Conservation (phyloP, 2,888 invertebrate genomes). For the Sturmia bella region DNA sequence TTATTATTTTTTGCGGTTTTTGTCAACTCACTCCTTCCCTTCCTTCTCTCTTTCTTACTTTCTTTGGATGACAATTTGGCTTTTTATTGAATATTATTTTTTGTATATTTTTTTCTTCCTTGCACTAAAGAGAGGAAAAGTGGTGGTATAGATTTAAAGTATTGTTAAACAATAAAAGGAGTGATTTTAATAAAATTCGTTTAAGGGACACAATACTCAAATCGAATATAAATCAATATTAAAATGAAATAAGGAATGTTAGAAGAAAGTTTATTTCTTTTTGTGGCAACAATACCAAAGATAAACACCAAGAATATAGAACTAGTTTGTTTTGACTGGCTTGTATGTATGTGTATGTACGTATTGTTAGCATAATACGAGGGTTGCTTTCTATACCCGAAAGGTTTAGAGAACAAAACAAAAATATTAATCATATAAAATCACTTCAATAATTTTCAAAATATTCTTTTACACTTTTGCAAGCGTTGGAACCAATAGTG, state of each 20-base stretch:
- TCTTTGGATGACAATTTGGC: conserved; percentile 62
- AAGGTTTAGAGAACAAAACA: too few relatives aligned
- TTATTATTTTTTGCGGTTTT: conserved; percentile 61
- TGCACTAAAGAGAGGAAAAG: conserved; percentile 30
- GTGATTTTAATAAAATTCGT: conserved; percentile 49
- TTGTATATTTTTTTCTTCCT: conserved; percentile 30
- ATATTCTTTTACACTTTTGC: too few relatives aligned
- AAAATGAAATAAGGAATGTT: conserved; percentile 28
- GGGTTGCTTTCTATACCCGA: too few relatives aligned
- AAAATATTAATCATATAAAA: too few relatives aligned
- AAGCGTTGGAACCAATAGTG: too few relatives aligned
- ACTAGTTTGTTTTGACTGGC: not conserved
- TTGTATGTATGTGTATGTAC: too few relatives aligned
- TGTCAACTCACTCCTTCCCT: conserved; percentile 41
- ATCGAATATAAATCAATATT: conserved; percentile 61
- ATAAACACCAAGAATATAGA: conserved; percentile 9
- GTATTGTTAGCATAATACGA: too few relatives aligned
- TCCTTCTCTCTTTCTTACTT: conserved; percentile 6
- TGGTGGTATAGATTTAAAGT: conserved; percentile 51
- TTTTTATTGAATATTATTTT: conserved; percentile 69
- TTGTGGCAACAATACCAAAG: not conserved
- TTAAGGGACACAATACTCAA: conserved; percentile 46
- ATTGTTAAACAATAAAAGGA: conserved; percentile 58
- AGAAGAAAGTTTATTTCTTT: not conserved
- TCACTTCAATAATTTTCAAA: too few relatives aligned